phyloP scores from a whole-genome alignment of 2,797 vertebrate genomes.

The Corythornis leucogaster region DNA sequence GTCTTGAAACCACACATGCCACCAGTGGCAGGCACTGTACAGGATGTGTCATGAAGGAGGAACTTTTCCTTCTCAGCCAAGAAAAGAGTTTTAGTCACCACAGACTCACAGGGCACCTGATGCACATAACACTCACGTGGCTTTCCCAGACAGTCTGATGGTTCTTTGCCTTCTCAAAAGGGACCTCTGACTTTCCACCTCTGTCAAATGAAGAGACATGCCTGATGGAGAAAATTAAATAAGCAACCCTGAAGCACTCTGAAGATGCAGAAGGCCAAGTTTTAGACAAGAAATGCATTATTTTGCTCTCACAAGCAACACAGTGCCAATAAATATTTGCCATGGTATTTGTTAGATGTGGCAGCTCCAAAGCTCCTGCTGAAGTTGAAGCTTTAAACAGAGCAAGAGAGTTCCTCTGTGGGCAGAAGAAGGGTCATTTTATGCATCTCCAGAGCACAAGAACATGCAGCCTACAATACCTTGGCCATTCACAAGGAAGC shows the following conservation, averaged over 20 bases:
- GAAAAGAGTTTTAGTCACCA: not conserved
- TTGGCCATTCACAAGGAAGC: not conserved
- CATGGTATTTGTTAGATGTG: not conserved
- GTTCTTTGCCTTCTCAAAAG: not conserved
- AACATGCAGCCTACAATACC: not conserved
- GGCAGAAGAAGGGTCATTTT: not conserved
- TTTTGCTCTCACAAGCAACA: not conserved
- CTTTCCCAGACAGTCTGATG: not conserved
- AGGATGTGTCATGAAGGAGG: not conserved
- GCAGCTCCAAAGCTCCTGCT: not conserved
- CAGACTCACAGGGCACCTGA: accelerated
- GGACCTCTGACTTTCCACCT: not conserved
- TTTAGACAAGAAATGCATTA: not conserved
- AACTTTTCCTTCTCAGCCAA: no score
- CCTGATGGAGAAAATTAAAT: not conserved
- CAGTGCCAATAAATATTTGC: not conserved
- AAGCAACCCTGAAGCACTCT: not conserved
- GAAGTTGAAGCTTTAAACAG: not conserved
- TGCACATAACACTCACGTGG: not conserved
- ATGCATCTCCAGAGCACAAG: accelerated
- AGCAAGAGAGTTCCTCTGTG: not conserved
- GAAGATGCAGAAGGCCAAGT: not conserved
- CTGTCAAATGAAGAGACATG: not conserved
- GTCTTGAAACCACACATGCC: not conserved
- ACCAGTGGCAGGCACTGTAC: not conserved